These are phyloP conservation scores for Allobates femoralis DNA, from an alignment of 2,797 vertebrate genomes.

Conservation along the genomic window DNA sequence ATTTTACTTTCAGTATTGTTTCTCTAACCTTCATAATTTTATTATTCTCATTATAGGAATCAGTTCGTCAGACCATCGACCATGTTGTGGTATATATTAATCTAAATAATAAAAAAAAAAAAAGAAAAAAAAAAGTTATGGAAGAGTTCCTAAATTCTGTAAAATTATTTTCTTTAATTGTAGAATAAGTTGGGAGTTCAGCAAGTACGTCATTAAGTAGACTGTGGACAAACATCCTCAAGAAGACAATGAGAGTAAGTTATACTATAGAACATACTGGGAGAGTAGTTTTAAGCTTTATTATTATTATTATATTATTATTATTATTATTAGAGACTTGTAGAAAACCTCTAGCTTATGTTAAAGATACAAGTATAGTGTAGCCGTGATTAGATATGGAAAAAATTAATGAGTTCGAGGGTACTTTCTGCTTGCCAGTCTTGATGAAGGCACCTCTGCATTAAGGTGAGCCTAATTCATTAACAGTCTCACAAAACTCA, in stretches of 20 bases:
- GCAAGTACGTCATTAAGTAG: constrained; percentile 15
- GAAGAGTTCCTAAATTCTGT: neutral
- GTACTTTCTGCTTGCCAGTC: too few species aligned
- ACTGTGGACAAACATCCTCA: neutral
- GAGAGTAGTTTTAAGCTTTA: neutral
- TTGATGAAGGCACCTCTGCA: too few species aligned
- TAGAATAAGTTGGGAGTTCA: constrained; percentile 53
- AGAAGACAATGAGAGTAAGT: constrained; percentile 12
- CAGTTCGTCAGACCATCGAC: constrained; percentile 43
- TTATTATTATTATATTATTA: too few species aligned
- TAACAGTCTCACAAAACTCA: too few species aligned
- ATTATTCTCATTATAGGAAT: constrained; percentile 19
- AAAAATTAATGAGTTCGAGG: too few species aligned
- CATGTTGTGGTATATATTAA: constrained; percentile 58
- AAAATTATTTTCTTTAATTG: neutral
- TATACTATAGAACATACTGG: neutral
- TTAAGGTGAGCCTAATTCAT: too few species aligned
- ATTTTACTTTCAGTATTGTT: neutral
- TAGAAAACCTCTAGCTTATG: neutral
- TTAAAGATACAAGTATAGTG: neutral
- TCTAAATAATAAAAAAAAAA: neutral
- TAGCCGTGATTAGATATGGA: neutral
- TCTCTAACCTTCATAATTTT: neutral
- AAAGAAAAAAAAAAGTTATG: neutral
- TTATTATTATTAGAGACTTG: neutral